Evolutionary conservation across 1,140 invertebrate species (phyloP), one percentile per base, ranked within the genome.

Genomic region (Belonocnema kinseyi): DNA sequence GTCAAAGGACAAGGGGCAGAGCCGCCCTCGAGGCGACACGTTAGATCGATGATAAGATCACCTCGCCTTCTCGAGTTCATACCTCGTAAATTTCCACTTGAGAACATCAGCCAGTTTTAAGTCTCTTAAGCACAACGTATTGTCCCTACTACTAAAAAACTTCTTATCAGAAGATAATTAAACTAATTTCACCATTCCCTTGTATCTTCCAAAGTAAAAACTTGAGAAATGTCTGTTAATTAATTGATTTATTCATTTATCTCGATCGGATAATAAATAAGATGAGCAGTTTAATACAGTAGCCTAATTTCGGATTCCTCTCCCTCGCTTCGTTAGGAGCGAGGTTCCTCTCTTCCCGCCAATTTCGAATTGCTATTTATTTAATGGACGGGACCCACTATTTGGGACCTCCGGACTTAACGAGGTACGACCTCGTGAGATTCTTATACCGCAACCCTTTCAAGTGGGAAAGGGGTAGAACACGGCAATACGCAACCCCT

Each of bases 301-400:
- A 17, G 16, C 53, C 53, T 17, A 17, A 54, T 54, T 54, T 54
- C 8, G 17, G 53, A 54, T 54, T 54, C 53, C 10, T 46, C n/a
- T 17, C n/a, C 53, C 53, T 54, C 53, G n/a, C 53, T 54, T 54
- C n/a, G n/a, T 17, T n/a, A 54, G 53, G 10, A 54, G 5, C 17
- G 40, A 33, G 26, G 6, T n/a, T 54, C 4, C 53, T 17, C 17
- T 54, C 53, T 74, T 46, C 40, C 53, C 58, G 58, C n/a, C 46
- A 66, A 81, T 79, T 73, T 56, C 53, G 79, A 81, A 86, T 84
- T 81, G 74, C 75, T 85, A 82, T 85, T 84, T 85, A 78, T 81
- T 86, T 81, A 85, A 84, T 83, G 77, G 78, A 72, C 76, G 81
- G 61, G 21, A 72, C 61, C 77, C 83, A 83, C 84, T 83, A 83